Conservation (phyloP, 2,113 vertebrate genomes). For the Ceratotherium simum region DNA sequence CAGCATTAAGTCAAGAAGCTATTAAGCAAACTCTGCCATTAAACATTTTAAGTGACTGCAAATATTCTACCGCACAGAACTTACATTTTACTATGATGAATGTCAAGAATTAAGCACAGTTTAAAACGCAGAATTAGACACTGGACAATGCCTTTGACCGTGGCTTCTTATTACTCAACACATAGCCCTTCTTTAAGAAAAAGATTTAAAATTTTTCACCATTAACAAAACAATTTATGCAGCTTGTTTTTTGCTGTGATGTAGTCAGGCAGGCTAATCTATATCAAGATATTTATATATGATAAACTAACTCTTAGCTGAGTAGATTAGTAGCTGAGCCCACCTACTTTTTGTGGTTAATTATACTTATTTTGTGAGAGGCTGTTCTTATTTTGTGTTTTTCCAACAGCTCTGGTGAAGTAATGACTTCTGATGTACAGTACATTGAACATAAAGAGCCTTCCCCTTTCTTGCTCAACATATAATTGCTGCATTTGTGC, state of each 20-base stretch:
- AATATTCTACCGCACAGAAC: neutral
- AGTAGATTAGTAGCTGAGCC: conserved; percentile 61
- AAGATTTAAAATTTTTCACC: neutral
- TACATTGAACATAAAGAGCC: conserved; percentile 54
- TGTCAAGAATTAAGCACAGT: neutral
- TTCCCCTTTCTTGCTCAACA: conserved; percentile 78
- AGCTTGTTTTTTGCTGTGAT: conserved; percentile 43
- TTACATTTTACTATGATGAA: conserved; percentile 20
- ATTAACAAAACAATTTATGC: conserved; percentile 55
- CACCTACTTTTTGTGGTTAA: conserved; percentile 69
- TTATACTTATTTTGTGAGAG: conserved; percentile 71
- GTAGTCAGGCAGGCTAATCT: conserved; percentile 47
- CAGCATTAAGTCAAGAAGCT: conserved; percentile 6
- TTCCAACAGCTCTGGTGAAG: conserved; percentile 59
- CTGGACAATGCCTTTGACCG: neutral
- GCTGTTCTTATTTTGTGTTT: conserved; percentile 72
- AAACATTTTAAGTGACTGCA: conserved; percentile 33
- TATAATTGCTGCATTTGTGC: conserved; percentile 84
- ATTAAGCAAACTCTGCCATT: neutral
- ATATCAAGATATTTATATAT: conserved; percentile 69
- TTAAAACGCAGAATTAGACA: conserved; percentile 46
- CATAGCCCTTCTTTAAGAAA: neutral
- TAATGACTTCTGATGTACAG: conserved; percentile 78
- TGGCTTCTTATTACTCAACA: conserved; percentile 27
- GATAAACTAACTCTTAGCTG: conserved; percentile 55